Conservation (phyloP, 1,140 invertebrate genomes). For the Panonychus citri region DNA sequence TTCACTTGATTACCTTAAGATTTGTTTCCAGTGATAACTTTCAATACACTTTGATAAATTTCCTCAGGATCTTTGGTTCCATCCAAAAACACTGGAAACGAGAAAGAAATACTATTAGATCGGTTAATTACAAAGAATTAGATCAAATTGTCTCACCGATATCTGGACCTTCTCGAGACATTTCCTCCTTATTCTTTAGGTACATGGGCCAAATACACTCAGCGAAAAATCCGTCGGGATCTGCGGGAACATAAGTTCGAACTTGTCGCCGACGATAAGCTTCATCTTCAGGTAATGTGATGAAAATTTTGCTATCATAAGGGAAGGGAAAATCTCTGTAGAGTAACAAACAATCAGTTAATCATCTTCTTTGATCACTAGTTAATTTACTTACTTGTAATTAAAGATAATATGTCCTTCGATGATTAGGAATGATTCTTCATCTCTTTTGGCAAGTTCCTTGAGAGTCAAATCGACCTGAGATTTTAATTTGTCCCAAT, state of each 20-base stretch:
- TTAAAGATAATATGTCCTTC: neutral
- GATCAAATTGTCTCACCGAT: no score
- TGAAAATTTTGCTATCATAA: neutral
- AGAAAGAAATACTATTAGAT: no score
- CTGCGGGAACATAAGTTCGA: conserved; percentile 20
- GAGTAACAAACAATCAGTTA: neutral
- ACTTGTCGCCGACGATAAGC: conserved; percentile 14
- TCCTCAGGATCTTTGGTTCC: no score
- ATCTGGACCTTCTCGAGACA: conserved; percentile 3
- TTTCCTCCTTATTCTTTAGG: conserved; percentile 15
- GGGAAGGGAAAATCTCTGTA: neutral
- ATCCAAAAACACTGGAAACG: no score
- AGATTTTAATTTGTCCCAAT: conserved; percentile 43
- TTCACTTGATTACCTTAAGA: no score
- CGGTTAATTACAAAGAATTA: no score
- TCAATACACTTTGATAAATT: no score
- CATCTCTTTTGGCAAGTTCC: neutral
- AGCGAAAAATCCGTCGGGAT: conserved; percentile 22
- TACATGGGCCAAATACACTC: conserved; percentile 23
- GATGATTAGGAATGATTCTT: neutral
- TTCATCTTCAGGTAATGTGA: neutral
- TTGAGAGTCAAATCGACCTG: conserved; percentile 20
- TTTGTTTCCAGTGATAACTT: no score
- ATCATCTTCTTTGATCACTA: neutral
- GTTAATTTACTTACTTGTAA: neutral